Base-by-base conservation (phyloP, 2,797 vertebrate genomes). In the Zenarchopterus dispar region DNA sequence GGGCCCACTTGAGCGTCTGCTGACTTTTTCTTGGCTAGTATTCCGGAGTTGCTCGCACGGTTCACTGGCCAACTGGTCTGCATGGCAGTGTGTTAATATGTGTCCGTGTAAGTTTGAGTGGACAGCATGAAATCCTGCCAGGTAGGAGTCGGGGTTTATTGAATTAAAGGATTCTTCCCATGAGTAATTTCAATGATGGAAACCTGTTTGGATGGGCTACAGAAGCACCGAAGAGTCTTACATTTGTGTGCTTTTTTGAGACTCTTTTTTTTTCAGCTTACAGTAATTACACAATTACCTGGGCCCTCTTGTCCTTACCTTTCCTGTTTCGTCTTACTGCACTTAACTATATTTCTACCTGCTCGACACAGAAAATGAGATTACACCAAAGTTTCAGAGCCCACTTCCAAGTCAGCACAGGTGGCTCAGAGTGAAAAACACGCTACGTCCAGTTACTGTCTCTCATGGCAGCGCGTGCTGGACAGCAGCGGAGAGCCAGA, bases 301-400 rank as follows among this genome's bases (percentile, higher is more conserved):
- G 24, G 9, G 23, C 66, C 39, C 67, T 63, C 50, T 49, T 61
- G n/a, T 61, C 67, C 65, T 64, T 52, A n/a, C 41, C 16, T 13
- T 74, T 77, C 33, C 61, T 43, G 5, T 62, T 62, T 39, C 49
- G 42, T 57, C 56, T 51, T 55, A 39, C 51, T 22, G 61, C 61
- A 56, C 23, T 16, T 15, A 78, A 53, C 5, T 55, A 46, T 4
- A 73, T 78, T 73, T 70, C 44, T 63, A 79, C 63, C 75, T 73
- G 67, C 42, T 17, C 28, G 60, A 78, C 48, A 51, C 45, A 55
- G 50, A 57, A 72, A 82, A 79, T 72, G 62, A 63, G 80, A 90
- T 89, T 79, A 82, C 49, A 78, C 18, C 15, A 45, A 74, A 24
- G 56, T 74, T 70, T 73, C 61, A 75, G 75, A 77, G 23, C 60